phyloP scores from a whole-genome alignment of 2,113 vertebrate genomes.

The Alaudala cheleensis region DNA sequence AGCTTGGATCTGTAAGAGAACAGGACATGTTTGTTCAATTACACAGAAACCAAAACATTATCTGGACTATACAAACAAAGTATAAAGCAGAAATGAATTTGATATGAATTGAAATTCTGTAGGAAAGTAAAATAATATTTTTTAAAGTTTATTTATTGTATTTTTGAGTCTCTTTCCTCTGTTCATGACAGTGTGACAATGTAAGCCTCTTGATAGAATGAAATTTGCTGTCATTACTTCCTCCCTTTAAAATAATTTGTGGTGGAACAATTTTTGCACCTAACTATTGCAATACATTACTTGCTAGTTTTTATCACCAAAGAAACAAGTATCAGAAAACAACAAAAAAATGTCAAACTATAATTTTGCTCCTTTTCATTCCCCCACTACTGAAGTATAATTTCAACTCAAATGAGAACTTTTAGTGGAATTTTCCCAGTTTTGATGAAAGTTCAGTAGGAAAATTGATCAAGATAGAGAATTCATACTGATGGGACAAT shows the following conservation, averaged over 20 bases:
- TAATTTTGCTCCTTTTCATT: background rate
- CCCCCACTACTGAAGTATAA: background rate
- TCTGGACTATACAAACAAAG: background rate
- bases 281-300: background rate
- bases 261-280: background rate
- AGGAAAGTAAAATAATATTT: background rate
- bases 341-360: background rate
- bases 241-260: background rate
- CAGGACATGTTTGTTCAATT: background rate
- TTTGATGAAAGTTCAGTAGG: background rate
- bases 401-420: background rate
- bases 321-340: background rate
- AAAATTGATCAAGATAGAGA: background rate
- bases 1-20: background rate
- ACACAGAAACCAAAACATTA: background rate
- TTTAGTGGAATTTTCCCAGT: background rate
- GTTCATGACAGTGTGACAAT: background rate
- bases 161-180: background rate
- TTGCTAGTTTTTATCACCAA: background rate
- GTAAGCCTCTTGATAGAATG: background rate
- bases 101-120: background rate
- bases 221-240: background rate
- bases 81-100: background rate
- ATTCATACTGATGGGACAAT: background rate
- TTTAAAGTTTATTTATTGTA: rapidly evolving